Conservation (phyloP, 2,113 vertebrate species). For the Paradisaea rubra region DNA sequence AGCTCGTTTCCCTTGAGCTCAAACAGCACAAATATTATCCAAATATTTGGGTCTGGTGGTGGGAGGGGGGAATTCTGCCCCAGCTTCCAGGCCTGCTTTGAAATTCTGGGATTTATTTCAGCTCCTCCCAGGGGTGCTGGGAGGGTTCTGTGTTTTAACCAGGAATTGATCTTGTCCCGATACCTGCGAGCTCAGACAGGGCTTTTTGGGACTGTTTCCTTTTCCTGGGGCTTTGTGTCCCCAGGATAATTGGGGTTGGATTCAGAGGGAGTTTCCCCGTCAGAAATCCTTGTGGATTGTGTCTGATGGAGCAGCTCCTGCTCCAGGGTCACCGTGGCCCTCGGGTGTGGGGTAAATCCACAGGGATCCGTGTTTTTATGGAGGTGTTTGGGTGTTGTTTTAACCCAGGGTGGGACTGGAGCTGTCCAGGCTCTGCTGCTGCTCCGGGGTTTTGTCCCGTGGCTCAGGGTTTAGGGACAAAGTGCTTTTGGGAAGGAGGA, state of each 20-base stretch:
- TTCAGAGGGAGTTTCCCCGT: neutral
- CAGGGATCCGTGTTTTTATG: neutral
- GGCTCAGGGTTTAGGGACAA: neutral
- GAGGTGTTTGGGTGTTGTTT: neutral
- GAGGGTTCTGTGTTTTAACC: neutral
- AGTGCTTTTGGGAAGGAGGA: neutral
- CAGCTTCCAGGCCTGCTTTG: neutral
- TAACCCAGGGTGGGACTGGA: neutral
- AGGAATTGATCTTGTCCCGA: neutral
- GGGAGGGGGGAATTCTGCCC: neutral
- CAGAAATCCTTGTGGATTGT: neutral
- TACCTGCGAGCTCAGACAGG: accelerated
- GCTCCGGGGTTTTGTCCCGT: neutral
- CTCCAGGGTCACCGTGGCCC: neutral
- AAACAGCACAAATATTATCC: neutral
- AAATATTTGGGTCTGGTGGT: neutral
- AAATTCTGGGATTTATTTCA: neutral
- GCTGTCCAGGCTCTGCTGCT: neutral
- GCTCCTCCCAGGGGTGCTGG: neutral
- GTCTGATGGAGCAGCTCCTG: neutral
- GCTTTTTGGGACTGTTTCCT: neutral
- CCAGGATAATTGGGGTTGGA: neutral
- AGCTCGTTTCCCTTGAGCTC: neutral
- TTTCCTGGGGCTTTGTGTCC: neutral
- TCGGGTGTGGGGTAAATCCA: neutral